Evolutionary conservation across 2,797 vertebrate genomes (phyloP), one percentile per base, ranked within the genome.

Genomic region (Remorina albescens): DNA sequence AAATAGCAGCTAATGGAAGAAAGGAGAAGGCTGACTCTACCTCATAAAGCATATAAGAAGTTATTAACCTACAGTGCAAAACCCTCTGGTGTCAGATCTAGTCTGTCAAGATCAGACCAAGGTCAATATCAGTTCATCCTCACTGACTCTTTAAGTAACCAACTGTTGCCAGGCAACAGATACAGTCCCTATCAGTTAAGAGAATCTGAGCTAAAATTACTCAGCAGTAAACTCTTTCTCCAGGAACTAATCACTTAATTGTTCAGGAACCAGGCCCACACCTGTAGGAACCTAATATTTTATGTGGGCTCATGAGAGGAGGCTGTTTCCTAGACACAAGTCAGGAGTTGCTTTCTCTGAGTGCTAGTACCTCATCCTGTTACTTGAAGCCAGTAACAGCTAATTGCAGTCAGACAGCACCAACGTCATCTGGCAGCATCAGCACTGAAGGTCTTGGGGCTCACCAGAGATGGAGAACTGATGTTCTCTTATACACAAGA

Each of bases 81-180:
- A 50, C 12, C 25, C 72, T 69, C 54, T 49, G 6, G 21, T 41
- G n/a, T 73, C 56, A 41, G 51, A 78, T 39, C 49, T 19, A 46
- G 54, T 63, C 49, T 32, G 32, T 36, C 13, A 62, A 74, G 56
- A 30, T 46, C 4, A 69, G 50, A 80, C 9, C 6, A 37, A 28
- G 39, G n/a, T 44, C 37, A 26, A 63, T 78, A 70, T 53, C 56
- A 53, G 32, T 57, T 75, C 62, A 68, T 68, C 74, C 74, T 70
- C 72, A 1, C 58, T 23, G 78, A 66, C 66, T 76, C 76, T 72
- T 73, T 72, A 71, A 74, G 57, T 68, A 72, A 78, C 41, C 6
- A 64, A 64, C 68, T 41, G 86, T 91, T 87, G 76, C 89, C 80
- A 57, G 70, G 85, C 79, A 87, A 90, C 86, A 71, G 49, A 82